Conservation (phyloP, 2,888 invertebrate species). For the Drosophila flavopinicola region DNA sequence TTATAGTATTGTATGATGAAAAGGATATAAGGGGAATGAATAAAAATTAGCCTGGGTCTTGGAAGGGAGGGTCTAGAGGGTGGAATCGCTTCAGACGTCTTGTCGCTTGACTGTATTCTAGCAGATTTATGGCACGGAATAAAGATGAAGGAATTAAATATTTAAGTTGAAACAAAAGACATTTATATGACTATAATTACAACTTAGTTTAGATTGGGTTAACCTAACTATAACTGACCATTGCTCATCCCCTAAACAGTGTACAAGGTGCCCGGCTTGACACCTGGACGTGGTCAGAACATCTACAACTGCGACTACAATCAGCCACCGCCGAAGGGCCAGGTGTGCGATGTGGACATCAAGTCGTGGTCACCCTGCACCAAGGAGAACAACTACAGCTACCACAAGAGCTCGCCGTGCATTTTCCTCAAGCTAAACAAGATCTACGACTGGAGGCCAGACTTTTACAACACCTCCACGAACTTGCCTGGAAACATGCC, state of each 20-base stretch:
- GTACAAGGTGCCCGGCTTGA: constrained; percentile 90
- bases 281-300: constrained; percentile 90
- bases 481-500: constrained; percentile 91
- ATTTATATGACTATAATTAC: not conserved
- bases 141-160: no score
- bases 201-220: not conserved
- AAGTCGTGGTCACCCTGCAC: constrained; percentile 92
- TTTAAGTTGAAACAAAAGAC: not conserved
- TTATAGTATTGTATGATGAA: no score
- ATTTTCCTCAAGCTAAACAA: constrained; percentile 97
- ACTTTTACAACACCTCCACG: constrained; percentile 90
- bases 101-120: no score
- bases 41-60: no score
- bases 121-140: no score
- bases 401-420: constrained; percentile 96
- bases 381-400: constrained; percentile 93
- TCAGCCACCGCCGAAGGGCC: constrained; percentile 88
- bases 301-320: constrained; percentile 91
- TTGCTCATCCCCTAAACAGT: constrained; percentile 84
- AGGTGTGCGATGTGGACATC: constrained; percentile 95
- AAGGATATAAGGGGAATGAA: no score
- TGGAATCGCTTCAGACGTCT: no score
- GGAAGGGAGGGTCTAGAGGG: no score
- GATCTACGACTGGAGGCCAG: constrained; percentile 95
- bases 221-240: not conserved